Conservation (phyloP, 2,888 invertebrate species). For the Phrixothrix hirtus region DNA sequence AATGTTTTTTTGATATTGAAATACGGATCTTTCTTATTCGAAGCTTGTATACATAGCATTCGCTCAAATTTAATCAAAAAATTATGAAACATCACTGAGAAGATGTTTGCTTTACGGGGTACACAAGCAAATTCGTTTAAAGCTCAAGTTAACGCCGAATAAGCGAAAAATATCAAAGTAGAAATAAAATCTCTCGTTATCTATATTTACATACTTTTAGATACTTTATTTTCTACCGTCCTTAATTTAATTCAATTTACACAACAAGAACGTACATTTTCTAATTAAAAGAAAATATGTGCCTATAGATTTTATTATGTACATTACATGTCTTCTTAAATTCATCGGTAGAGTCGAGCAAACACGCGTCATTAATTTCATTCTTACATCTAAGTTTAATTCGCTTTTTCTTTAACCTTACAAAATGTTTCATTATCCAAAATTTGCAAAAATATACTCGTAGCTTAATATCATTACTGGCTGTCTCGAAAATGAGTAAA, state of each 20-base stretch:
- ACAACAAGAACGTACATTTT: too few species aligned
- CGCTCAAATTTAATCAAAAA: slow-evolving; percentile 57
- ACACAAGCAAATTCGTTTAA: slow-evolving; percentile 30
- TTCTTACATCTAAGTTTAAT: too few species aligned
- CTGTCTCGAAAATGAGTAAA: too few species aligned
- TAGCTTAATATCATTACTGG: too few species aligned
- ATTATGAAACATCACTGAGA: slow-evolving; percentile 51
- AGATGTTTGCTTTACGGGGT: slow-evolving; percentile 29
- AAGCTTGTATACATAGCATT: slow-evolving; percentile 51
- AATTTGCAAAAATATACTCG: too few species aligned
- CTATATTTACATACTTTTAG: not conserved
- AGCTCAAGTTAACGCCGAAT: not conserved
- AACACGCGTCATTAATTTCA: too few species aligned
- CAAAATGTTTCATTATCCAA: too few species aligned
- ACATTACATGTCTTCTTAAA: too few species aligned
- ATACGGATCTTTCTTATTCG: slow-evolving; percentile 54
- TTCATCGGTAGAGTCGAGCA: too few species aligned
- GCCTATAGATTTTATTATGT: too few species aligned
- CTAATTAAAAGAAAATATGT: too few species aligned
- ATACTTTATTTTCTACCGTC: not conserved
- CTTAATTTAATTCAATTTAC: not conserved
- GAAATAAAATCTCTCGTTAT: not conserved
- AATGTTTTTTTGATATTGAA: slow-evolving; percentile 58
- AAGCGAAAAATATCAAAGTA: not conserved
- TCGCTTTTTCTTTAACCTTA: too few species aligned